These are phyloP conservation scores for Lucinisca nassula DNA, from an alignment of 2,888 invertebrate genomes.

Conservation along the genomic window DNA sequence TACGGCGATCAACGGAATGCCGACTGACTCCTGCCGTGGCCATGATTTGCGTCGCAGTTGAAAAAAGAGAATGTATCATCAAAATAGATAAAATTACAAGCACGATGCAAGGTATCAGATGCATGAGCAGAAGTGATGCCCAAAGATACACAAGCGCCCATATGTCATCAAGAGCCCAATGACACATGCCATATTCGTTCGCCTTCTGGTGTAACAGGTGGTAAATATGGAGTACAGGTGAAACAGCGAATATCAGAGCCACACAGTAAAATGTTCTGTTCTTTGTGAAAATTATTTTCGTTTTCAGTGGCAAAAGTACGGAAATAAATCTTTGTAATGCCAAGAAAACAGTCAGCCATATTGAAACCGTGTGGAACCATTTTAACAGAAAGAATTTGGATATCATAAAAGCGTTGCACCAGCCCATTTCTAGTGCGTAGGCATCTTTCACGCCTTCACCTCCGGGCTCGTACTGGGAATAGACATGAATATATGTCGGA, in stretches of 20 bases:
- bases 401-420: conserved; percentile 47
- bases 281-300: not conserved
- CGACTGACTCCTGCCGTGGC: not conserved
- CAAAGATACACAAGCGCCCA: conserved; percentile 11
- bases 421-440: conserved; percentile 3
- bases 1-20: not conserved
- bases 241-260: conserved; percentile 25
- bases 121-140: conserved; percentile 11
- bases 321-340: conserved; percentile 60
- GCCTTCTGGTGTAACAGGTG: conserved; percentile 35
- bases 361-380: conserved; percentile 65
- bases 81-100: conserved; percentile 41
- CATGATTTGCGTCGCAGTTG: not conserved
- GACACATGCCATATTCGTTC: conserved; percentile 21
- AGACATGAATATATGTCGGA: conserved; percentile 42
- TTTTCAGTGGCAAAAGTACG: conserved; percentile 26
- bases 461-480: conserved; percentile 4
- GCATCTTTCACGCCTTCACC: not conserved
- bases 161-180: conserved; percentile 12
- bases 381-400: conserved; percentile 54
- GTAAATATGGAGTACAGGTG: conserved; percentile 8
- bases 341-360: conserved; percentile 66
- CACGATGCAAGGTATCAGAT: conserved; percentile 49
- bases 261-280: not conserved
- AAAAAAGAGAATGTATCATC: conserved; percentile 30